A percentile compares a stretch with the other conserved stretches of the same genome.
Conservation (phyloP, 2,888 invertebrate genomes). For the Ypsolopha sequella region DNA sequence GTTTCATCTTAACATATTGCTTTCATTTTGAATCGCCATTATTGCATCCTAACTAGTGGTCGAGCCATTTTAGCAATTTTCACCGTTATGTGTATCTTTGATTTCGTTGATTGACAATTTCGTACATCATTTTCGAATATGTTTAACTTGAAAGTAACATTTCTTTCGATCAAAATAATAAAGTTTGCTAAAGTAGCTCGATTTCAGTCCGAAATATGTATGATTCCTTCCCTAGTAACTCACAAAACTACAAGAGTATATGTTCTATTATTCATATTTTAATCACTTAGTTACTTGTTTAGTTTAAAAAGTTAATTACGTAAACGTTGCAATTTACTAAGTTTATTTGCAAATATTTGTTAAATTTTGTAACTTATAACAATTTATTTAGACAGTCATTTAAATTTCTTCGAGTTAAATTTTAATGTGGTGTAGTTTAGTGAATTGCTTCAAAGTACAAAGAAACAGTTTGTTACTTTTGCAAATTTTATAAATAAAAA, state of each 20-base stretch:
- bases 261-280: slow-evolving; percentile 64
- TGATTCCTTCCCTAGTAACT: background rate
- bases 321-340: slow-evolving; percentile 64
- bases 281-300: slow-evolving; percentile 59
- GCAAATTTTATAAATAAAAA: slow-evolving; percentile 75
- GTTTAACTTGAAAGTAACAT: too few relatives aligned
- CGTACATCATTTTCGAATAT: too few relatives aligned
- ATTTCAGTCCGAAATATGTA: background rate
- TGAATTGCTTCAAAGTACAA: slow-evolving; percentile 80
- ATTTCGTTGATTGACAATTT: too few relatives aligned
- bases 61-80: too few relatives aligned
- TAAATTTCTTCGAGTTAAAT: slow-evolving; percentile 57
- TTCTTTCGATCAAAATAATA: too few relatives aligned
- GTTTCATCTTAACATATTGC: too few relatives aligned
- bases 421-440: slow-evolving; percentile 66
- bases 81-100: too few relatives aligned
- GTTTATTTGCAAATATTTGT: slow-evolving; percentile 69
- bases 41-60: too few relatives aligned
- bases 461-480: slow-evolving; percentile 78
- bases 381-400: slow-evolving; percentile 64
- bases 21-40: too few relatives aligned
- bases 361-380: slow-evolving; percentile 62
- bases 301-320: slow-evolving; percentile 62
- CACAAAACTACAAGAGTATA: slow-evolving; percentile 31
- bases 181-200: background rate